These are phyloP conservation scores for Nasonia vitripennis DNA, from an alignment of 1,140 invertebrate genomes.

Conservation along the genomic window DNA sequence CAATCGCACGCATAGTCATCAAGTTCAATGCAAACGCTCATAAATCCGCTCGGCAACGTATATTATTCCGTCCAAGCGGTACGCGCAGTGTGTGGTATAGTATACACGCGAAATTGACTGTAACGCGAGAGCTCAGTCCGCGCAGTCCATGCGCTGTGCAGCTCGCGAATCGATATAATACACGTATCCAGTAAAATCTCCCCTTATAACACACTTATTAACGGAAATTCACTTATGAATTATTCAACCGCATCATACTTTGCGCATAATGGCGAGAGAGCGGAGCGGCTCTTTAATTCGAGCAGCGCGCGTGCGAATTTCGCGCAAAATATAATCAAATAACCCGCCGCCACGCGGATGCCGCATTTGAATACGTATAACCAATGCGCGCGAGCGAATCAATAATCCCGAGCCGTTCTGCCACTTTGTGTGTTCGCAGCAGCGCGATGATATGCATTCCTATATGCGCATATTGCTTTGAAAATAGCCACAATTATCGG, in stretches of 20 bases:
- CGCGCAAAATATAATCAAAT: neutral
- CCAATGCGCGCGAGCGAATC: neutral
- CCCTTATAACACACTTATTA: neutral
- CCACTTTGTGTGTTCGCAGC: neutral
- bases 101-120: neutral
- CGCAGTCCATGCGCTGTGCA: no score
- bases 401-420: neutral
- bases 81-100: no score
- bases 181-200: no score
- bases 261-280: neutral
- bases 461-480: neutral
- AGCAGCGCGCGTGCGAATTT: neutral
- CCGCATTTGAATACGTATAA: neutral
- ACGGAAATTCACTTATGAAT: neutral
- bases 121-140: neutral
- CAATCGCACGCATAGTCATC: no score
- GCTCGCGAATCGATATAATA: no score
- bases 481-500: neutral
- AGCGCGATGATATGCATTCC: no score
- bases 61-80: no score
- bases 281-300: neutral
- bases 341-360: neutral
- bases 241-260: constrained; percentile 8
- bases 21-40: no score
- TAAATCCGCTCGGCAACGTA: no score